A percentile compares a stretch with the other conserved stretches of the same genome.
Conservation (phyloP, 2,888 invertebrate species). For the Cataglyphis albicans region DNA sequence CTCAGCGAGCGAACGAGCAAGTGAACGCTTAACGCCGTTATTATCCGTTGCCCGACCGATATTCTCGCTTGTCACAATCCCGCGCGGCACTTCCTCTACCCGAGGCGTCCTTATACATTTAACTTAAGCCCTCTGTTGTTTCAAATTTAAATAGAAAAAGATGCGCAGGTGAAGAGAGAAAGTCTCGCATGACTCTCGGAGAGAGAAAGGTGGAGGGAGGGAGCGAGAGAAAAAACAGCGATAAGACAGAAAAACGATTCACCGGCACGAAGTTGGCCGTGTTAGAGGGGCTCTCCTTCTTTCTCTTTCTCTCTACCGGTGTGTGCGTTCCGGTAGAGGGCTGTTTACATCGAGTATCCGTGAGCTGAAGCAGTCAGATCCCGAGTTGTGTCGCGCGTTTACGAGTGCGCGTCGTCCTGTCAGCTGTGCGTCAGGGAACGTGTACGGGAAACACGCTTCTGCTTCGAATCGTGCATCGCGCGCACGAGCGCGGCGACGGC, state of each 20-base stretch:
- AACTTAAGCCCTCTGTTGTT: too few species aligned
- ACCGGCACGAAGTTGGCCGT: not conserved
- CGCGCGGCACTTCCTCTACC: conserved; percentile 80
- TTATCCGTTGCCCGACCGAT: conserved; percentile 22
- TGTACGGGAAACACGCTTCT: conserved; percentile 8
- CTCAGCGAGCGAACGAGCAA: conserved; percentile 48
- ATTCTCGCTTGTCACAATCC: conserved; percentile 78
- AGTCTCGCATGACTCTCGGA: not conserved
- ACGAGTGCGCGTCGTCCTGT: conserved; percentile 61
- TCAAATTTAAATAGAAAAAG: not conserved
- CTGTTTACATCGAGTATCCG: conserved; percentile 45
- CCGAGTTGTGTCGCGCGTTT: conserved; percentile 64
- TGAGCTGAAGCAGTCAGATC: conserved; percentile 48
- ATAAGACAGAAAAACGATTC: not conserved
- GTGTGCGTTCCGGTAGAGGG: conserved; percentile 22
- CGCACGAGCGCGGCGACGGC: not conserved
- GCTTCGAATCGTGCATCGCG: conserved; percentile 32
- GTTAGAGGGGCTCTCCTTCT: not conserved
- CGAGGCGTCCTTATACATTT: conserved; percentile 60
- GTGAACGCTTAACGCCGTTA: conserved; percentile 58
- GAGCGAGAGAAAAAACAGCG: conserved; percentile 2
- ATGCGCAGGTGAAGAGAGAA: conserved; percentile 14
- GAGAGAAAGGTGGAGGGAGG: conserved; percentile 15
- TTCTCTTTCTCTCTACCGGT: conserved; percentile 21
- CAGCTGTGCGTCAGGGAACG: conserved; percentile 68